Evolutionary conservation across 2,888 invertebrate genomes (phyloP).

Genomic region (Drosophila villosipedis): DNA sequence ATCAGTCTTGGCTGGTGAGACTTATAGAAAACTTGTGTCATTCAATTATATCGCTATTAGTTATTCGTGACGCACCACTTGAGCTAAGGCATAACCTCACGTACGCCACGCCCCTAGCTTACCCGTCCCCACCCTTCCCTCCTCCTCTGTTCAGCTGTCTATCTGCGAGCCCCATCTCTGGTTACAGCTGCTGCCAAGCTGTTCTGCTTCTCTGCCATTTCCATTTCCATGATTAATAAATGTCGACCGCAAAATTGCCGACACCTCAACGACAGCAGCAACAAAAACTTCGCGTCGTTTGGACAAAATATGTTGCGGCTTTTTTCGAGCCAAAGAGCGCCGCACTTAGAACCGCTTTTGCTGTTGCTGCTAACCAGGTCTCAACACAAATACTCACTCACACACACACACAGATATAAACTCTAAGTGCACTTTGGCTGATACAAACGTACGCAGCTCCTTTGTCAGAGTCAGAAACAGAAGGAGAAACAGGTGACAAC

Average conservation of each 20-base stretch:
- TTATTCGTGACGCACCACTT: slow-evolving; percentile 69
- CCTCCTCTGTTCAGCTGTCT: not conserved
- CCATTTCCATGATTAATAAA: slow-evolving; percentile 72
- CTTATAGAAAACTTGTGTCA: slow-evolving; percentile 60
- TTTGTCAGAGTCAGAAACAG: slow-evolving; percentile 65
- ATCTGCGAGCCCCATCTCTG: slow-evolving; percentile 13
- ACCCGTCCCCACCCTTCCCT: not conserved
- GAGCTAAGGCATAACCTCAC: slow-evolving; percentile 53
- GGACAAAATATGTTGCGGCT: slow-evolving; percentile 61
- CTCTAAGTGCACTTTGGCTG: slow-evolving; percentile 53
- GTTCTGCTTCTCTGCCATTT: slow-evolving; percentile 3
- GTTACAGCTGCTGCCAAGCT: slow-evolving; percentile 44
- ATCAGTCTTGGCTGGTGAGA: slow-evolving; percentile 18
- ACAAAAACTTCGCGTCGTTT: slow-evolving; percentile 33
- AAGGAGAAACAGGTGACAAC: slow-evolving; percentile 66
- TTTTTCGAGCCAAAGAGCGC: slow-evolving; percentile 20
- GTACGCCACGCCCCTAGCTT: slow-evolving; percentile 21
- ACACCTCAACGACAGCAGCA: slow-evolving; percentile 60
- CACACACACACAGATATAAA: slow-evolving; percentile 19
- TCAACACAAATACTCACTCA: slow-evolving; percentile 16
- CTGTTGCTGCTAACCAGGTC: slow-evolving; percentile 15
- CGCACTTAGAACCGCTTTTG: slow-evolving; percentile 13
- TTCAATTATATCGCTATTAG: slow-evolving; percentile 75
- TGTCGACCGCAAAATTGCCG: slow-evolving; percentile 77
- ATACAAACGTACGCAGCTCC: slow-evolving; percentile 56